Conservation (phyloP, 1,140 invertebrate species). For the Trichonephila inaurata region DNA sequence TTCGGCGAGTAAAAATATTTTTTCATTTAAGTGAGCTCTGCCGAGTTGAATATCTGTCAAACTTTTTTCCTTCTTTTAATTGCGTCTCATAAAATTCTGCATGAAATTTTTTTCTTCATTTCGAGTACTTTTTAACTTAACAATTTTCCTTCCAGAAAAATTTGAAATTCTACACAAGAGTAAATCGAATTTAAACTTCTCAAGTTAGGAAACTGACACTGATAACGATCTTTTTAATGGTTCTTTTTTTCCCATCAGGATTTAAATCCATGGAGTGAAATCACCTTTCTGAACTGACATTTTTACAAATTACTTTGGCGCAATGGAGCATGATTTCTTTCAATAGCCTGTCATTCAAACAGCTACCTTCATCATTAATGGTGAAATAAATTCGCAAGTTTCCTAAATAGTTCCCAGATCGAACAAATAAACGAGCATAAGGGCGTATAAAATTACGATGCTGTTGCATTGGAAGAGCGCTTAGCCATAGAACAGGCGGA, state of each 20-base stretch:
- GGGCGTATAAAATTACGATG: background rate
- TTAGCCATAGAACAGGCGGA: background rate
- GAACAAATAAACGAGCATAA: slow-evolving; percentile 10
- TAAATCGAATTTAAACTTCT: background rate
- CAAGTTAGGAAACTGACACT: background rate
- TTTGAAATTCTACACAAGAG: background rate
- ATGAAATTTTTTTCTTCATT: too few species aligned
- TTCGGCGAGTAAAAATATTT: too few species aligned
- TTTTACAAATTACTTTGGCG: background rate
- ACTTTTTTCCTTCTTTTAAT: too few species aligned
- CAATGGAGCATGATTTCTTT: background rate
- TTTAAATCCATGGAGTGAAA: background rate
- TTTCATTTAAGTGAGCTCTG: too few species aligned
- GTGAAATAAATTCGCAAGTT: background rate
- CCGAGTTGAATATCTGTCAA: too few species aligned
- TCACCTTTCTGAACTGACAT: background rate
- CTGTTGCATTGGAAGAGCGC: background rate
- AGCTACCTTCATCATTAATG: background rate
- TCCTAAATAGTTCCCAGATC: slow-evolving; percentile 15
- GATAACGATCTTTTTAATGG: slow-evolving; percentile 9
- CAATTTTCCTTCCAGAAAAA: too few species aligned
- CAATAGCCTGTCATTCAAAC: background rate
- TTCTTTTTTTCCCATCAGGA: background rate
- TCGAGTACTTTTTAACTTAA: too few species aligned
- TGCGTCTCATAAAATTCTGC: too few species aligned